Evolutionary conservation across 2,113 vertebrate species (phyloP), one percentile per base, ranked within the genome.

Genomic region (Nymphicus hollandicus): DNA sequence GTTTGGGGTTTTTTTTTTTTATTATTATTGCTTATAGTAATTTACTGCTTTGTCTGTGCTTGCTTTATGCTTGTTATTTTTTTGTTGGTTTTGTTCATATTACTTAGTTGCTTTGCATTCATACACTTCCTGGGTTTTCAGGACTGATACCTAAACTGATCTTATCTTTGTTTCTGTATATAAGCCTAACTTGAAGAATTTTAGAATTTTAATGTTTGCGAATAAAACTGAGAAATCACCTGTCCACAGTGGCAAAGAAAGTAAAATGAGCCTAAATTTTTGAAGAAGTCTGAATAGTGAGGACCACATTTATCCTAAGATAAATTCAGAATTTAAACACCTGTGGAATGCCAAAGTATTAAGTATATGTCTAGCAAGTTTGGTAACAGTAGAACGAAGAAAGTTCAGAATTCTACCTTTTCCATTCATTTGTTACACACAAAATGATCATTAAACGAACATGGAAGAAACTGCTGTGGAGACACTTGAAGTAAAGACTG

Each of bases 331-430:
- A 23, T 73, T 81, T 85, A 86, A 87, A 80, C 11, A 58, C 13
- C 17, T 4, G 1, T 60, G 50, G 8, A 70, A 83, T 72, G 33
- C 14, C 29, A 52, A 56, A 72, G 11, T 43, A 61, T 29, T 37
- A 73, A 64, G 35, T 2, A 29, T 33, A 31, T 0, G 0, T 16
- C 12, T 89, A 12, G 66, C 1, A 2, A 58, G 1, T 47, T 70
- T 78, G 7, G 31, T 83, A 72, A 83, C 17, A 47, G 17, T 24
- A 50, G 39, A 24, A 33, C 29, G 10, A 35, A 53, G n/a, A 44
- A 35, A 55, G 10, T 50, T 63, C n/a, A 74, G 28, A 70, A 56
- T 56, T 66, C 16, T 44, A 10, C 15, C 4, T 53, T 52, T 84
- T 70, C 29, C 2, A 13, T 73, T 69, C 0, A 11, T 69, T 76